Evolutionary conservation across 2,888 invertebrate genomes (phyloP).

Genomic region (Lochmaea crataegi): DNA sequence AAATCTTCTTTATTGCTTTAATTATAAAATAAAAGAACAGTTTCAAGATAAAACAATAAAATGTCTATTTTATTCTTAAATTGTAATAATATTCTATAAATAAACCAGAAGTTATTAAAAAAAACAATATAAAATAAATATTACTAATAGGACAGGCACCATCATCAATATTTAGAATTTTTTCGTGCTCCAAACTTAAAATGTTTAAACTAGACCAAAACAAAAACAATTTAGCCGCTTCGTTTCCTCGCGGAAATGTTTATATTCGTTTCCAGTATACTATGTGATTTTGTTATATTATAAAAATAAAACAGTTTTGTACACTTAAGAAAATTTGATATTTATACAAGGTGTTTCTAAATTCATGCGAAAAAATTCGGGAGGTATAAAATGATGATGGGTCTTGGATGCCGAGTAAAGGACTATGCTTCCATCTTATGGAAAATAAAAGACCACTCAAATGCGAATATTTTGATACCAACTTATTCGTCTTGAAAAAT

Average conservation of each 20-base stretch:
- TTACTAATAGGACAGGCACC: not conserved
- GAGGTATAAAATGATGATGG: too few relatives aligned
- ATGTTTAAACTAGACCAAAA: not conserved
- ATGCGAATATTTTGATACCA: too few relatives aligned
- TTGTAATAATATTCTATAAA: not conserved
- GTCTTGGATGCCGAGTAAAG: too few relatives aligned
- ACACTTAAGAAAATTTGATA: not conserved
- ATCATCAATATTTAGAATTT: not conserved
- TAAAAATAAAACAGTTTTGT: not conserved
- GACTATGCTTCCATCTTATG: too few relatives aligned
- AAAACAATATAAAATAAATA: not conserved
- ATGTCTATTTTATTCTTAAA: not conserved
- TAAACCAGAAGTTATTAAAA: not conserved
- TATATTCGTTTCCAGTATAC: not conserved
- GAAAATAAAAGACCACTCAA: too few relatives aligned
- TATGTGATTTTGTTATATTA: not conserved
- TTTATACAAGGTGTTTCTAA: not conserved
- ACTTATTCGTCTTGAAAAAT: too few relatives aligned
- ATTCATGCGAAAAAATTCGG: not conserved
- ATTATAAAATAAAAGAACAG: not conserved
- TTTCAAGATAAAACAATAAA: not conserved
- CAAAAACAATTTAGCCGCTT: not conserved
- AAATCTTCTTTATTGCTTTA: too few relatives aligned
- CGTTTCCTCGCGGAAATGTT: not conserved
- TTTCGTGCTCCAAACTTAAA: not conserved